Evolutionary conservation across 2,797 vertebrate genomes (phyloP).

Genomic region (Spondyliosoma cantharus): DNA sequence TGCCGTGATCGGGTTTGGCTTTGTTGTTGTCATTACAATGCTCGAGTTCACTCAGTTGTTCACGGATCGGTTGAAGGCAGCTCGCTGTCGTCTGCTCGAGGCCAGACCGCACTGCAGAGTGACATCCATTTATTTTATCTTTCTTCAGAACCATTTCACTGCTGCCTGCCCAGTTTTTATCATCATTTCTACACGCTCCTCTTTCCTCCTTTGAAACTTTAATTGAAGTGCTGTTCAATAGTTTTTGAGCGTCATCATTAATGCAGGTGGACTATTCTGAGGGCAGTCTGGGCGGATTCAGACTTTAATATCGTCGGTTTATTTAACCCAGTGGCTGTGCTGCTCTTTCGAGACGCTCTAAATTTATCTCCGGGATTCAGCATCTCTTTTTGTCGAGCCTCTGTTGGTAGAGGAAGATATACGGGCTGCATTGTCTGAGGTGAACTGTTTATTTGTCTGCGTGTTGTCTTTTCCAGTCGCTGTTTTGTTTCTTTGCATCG

Average conservation of each 20-base stretch:
- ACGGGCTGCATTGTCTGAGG: constrained; percentile 38
- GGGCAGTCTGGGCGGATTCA: background rate
- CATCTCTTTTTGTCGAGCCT: constrained; percentile 13
- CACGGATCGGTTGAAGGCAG: background rate
- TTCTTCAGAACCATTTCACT: constrained; percentile 9
- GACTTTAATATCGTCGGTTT: background rate
- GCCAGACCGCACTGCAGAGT: background rate
- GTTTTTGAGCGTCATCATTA: background rate
- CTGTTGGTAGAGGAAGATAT: constrained; percentile 8
- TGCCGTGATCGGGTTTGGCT: constrained; percentile 5
- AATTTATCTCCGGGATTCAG: constrained; percentile 28
- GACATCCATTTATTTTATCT: constrained; percentile 23
- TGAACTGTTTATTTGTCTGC: constrained; percentile 28
- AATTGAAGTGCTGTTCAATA: constrained; percentile 12
- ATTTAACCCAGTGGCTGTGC: constrained; percentile 25
- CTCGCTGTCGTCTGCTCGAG: background rate
- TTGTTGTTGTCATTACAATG: constrained; percentile 9
- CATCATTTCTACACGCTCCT: background rate
- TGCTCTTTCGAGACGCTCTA: constrained; percentile 20
- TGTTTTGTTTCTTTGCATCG: constrained; percentile 38
- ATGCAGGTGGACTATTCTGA: constrained; percentile 4
- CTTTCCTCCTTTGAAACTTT: background rate
- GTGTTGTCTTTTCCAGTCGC: background rate
- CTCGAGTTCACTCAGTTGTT: constrained; percentile 12
- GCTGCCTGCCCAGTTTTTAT: constrained; percentile 3